Evolutionary conservation across 2,113 vertebrate genomes (phyloP), one percentile per base, ranked within the genome.

Genomic region (Turdus rufiventris): DNA sequence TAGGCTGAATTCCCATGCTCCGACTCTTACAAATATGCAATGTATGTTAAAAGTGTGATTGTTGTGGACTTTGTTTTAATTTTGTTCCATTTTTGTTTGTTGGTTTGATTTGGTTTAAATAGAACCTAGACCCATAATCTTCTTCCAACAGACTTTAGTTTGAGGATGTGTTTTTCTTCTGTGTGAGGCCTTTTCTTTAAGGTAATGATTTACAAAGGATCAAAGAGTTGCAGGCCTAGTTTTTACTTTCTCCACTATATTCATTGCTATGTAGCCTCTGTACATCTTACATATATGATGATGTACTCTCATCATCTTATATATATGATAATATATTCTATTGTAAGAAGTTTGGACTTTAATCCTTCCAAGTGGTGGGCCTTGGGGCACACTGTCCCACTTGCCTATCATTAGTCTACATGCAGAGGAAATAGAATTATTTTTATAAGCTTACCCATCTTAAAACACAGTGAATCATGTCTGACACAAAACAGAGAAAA

Each of bases 31-130:
- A 82, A 87, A n/a, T 57, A 42, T 43, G 10, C 5, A 76, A 25
- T 0, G 0, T 4, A 38, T 36, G 8, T 25, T 38, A 47, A 42
- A 60, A 6, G 3, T 6, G 5, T 20, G 6, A 7, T 24, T 7
- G 1, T 21, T 34, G 31, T 45, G 33, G 40, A 51, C 45, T 77
- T 16, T 78, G 23, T 25, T 48, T 33, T 47, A 19, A 4, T 18
- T 14, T n/a, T 53, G 5, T 33, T n/a, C 34, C 2, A 6, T 36
- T 65, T 50, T 54, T 68, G 14, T 29, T 78, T 48, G 11, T 48
- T 57, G 8, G 3, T 33, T 42, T 56, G 26, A 28, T 23, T 53
- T 56, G 12, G 36, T 24, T 53, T 47, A 57, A 85, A 71, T 31
- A 54, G 3, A 8, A 25, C 38, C 15, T 60, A 63, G 17, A 10